phyloP scores from a whole-genome alignment of 2,113 vertebrate genomes.

The Vireo altiloquus region DNA sequence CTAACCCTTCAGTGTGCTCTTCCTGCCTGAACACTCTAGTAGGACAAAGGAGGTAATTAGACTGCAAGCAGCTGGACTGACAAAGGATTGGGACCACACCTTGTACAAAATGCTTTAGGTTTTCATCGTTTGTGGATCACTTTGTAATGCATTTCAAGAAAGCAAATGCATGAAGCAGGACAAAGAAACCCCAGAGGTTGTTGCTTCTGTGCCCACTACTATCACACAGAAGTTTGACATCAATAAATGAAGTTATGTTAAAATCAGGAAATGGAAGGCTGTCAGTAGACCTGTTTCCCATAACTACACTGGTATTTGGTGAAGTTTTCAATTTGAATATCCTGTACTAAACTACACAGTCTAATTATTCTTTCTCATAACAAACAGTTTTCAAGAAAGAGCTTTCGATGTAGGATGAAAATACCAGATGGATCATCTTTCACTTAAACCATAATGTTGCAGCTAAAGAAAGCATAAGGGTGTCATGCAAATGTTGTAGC shows the following conservation, averaged over 20 bases:
- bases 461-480: constrained; percentile 16
- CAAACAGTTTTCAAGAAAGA: background rate
- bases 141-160: background rate
- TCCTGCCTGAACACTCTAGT: background rate
- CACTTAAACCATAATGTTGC: background rate
- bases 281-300: background rate
- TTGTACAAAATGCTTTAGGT: background rate
- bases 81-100: background rate
- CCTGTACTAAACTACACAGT: background rate
- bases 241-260: background rate
- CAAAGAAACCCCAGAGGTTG: background rate
- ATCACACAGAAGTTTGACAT: background rate
- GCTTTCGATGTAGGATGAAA: background rate
- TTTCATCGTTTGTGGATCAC: background rate
- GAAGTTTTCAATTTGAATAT: background rate
- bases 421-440: constrained; percentile 21
- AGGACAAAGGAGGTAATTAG: background rate
- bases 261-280: background rate
- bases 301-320: background rate
- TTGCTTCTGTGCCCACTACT: background rate
- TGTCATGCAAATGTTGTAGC: constrained; percentile 12
- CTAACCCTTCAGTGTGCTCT: background rate
- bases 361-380: constrained; percentile 4
- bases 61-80: background rate
- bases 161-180: background rate